Conservation (phyloP, 2,113 vertebrate genomes). For the Heterotilapia buettikoferi region DNA sequence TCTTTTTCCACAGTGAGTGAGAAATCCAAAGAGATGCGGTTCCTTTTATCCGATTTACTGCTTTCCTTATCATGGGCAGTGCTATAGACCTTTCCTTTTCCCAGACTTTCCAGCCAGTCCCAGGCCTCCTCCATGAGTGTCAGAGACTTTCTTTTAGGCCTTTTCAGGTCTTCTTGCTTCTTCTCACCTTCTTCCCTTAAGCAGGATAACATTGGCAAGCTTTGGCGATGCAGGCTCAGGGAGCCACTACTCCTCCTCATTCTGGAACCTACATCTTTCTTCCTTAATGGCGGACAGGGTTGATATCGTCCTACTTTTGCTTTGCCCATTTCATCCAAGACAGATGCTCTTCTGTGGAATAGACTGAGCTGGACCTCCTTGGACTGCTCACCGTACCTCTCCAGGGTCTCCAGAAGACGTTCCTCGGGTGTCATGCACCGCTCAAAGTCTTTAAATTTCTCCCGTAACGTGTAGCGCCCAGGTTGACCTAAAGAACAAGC, state of each 20-base stretch:
- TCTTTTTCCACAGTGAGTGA: conserved; percentile 8
- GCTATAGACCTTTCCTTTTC: conserved; percentile 62
- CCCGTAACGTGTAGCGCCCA: conserved; percentile 71
- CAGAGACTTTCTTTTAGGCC: conserved; percentile 74
- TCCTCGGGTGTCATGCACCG: conserved; percentile 68
- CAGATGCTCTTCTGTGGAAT: conserved; percentile 51
- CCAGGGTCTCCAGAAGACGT: conserved; percentile 63
- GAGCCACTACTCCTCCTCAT: conserved; percentile 29
- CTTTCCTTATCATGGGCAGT: conserved; percentile 48
- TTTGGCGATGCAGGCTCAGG: conserved; percentile 58
- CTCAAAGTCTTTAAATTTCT: conserved; percentile 75
- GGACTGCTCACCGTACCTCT: conserved; percentile 71
- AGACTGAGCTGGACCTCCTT: conserved; percentile 73
- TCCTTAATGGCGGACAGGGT: conserved; percentile 48
- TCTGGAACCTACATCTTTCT: conserved; percentile 33
- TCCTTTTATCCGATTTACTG: conserved; percentile 38
- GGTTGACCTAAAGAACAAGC: conserved; percentile 58
- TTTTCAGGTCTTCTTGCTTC: conserved; percentile 48
- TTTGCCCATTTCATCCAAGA: conserved; percentile 21
- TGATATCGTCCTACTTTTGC: conserved; percentile 34
- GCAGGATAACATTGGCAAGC: conserved; percentile 62
- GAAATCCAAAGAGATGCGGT: conserved; percentile 15
- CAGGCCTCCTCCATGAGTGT: conserved; percentile 73
- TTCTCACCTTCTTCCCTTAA: conserved; percentile 26
- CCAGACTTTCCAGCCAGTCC: conserved; percentile 74